These are phyloP conservation scores for Drosophila niveifrons DNA, from an alignment of 2,888 invertebrate species.

Conservation along the genomic window DNA sequence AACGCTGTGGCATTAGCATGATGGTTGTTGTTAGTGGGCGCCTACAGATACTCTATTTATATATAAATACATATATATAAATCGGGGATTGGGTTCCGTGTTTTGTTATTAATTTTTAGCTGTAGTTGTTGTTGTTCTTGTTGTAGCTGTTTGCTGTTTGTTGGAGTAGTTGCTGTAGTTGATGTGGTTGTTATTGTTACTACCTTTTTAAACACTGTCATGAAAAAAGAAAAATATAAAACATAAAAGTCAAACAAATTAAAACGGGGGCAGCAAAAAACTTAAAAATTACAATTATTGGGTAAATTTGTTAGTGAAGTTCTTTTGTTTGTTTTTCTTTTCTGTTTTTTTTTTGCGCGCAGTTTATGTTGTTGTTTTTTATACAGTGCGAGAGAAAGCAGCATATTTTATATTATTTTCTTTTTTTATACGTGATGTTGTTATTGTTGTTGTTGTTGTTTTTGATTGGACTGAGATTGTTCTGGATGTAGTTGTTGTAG, in stretches of 20 bases:
- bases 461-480: constrained; percentile 49
- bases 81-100: constrained; percentile 18
- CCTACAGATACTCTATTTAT: constrained; percentile 11
- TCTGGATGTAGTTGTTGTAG: constrained; percentile 32
- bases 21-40: constrained; percentile 27
- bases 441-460: constrained; percentile 47
- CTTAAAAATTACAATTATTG: constrained; percentile 35
- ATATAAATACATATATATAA: background rate
- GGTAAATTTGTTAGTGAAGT: constrained; percentile 50
- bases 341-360: constrained; percentile 22
- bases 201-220: constrained; percentile 58
- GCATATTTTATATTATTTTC: constrained; percentile 23
- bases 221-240: constrained; percentile 49
- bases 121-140: constrained; percentile 30
- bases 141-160: constrained; percentile 27
- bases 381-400: constrained; percentile 54
- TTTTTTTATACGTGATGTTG: constrained; percentile 33
- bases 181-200: constrained; percentile 55
- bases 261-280: constrained; percentile 9
- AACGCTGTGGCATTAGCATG: constrained; percentile 11
- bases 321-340: background rate
- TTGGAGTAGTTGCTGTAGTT: constrained; percentile 35
- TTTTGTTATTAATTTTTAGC: constrained; percentile 18
- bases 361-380: constrained; percentile 24
- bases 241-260: constrained; percentile 30